phyloP scores from a whole-genome alignment of 2,113 vertebrate species.

The Syngnathus scovelli region DNA sequence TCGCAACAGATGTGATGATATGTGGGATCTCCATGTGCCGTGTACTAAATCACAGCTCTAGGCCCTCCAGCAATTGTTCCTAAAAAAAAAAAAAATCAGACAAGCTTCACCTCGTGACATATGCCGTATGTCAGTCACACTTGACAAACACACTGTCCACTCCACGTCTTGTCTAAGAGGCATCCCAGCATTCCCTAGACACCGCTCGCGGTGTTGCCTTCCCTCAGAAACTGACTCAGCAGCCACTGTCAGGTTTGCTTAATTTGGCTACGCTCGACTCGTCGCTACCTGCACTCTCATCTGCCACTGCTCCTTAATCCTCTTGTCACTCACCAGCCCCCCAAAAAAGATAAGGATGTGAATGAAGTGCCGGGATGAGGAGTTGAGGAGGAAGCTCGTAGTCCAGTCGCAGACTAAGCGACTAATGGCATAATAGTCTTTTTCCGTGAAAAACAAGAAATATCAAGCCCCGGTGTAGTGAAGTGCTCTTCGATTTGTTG shows the following conservation, averaged over 20 bases:
- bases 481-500: not conserved
- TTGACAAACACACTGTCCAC: conserved; percentile 35
- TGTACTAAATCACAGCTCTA: conserved; percentile 15
- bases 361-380: conserved; percentile 34
- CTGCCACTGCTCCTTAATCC: conserved; percentile 65
- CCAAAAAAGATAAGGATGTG: conserved; percentile 51
- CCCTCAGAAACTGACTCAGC: conserved; percentile 69
- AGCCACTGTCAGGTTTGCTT: conserved; percentile 68
- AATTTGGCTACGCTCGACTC: conserved; percentile 66
- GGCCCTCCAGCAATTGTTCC: conserved; percentile 5
- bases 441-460: not conserved
- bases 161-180: conserved; percentile 25
- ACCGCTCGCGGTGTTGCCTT: conserved; percentile 28
- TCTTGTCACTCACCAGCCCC: conserved; percentile 63
- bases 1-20: conserved; percentile 12
- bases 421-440: not conserved
- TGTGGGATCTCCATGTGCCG: conserved; percentile 4
- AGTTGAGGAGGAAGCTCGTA: conserved; percentile 21
- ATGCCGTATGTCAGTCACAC: conserved; percentile 38
- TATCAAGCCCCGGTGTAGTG: not conserved
- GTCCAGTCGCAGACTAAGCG: not conserved
- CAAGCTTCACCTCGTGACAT: conserved; percentile 32
- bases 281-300: conserved; percentile 37
- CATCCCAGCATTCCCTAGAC: conserved; percentile 23
- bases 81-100: conserved; percentile 11